phyloP scores from a whole-genome alignment of 2,888 invertebrate species.

The Aproaerema taeniolella region DNA sequence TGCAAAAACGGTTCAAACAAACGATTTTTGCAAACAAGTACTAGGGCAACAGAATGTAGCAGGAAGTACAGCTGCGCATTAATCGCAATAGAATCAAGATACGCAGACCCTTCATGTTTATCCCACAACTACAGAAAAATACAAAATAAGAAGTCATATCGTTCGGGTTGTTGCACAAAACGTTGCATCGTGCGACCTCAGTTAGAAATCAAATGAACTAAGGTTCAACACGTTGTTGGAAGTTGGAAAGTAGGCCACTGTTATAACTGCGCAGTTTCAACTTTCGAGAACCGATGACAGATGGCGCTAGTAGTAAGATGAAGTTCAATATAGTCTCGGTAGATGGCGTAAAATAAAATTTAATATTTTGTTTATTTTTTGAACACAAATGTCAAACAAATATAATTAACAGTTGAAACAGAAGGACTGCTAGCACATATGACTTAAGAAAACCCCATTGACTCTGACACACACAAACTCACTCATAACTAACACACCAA shows the following conservation, averaged over 20 bases:
- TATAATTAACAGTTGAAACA: no score
- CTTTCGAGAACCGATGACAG: neutral
- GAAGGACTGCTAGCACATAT: no score
- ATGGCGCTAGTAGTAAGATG: neutral
- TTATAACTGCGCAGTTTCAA: neutral
- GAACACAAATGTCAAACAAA: no score
- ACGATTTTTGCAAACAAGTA: conserved; percentile 10
- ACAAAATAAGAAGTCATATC: no score
- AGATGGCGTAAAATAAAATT: no score
- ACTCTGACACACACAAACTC: no score
- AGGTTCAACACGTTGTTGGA: neutral
- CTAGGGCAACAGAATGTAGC: conserved; percentile 3
- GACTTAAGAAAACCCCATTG: no score
- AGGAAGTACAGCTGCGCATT: neutral
- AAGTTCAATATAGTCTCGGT: neutral
- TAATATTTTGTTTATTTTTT: no score
- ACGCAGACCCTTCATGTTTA: neutral
- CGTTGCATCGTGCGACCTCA: conserved; percentile 6
- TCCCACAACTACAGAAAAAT: neutral
- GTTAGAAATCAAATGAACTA: neutral
- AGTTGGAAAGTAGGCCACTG: neutral
- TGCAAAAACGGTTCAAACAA: no score
- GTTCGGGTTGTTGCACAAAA: neutral
- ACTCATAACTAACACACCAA: no score
- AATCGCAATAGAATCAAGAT: neutral